Percentiles rank a stretch among this genome's conserved stretches.
phyloP scores from a whole-genome alignment of 1,140 invertebrate species.

The Nephila pilipes region DNA sequence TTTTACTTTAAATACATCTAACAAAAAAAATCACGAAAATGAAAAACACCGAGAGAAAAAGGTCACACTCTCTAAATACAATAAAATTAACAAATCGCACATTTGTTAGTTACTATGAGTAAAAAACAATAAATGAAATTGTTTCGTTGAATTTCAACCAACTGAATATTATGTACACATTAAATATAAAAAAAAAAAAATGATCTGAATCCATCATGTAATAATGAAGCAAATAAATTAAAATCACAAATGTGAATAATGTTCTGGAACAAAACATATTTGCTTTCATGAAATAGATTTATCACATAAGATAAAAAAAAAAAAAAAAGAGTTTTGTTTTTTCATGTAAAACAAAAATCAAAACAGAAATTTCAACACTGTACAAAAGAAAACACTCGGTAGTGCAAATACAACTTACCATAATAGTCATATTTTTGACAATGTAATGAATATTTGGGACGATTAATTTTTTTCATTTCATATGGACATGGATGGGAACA shows the following conservation, averaged over 20 bases:
- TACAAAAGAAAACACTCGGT: not conserved
- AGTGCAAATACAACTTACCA: not conserved
- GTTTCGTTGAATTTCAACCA: not conserved
- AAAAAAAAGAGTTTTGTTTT: not conserved
- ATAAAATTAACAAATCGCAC: too few species aligned
- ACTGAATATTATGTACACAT: not conserved
- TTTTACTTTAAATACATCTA: too few species aligned
- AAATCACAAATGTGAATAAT: not conserved
- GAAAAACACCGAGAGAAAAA: too few species aligned
- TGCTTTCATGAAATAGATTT: not conserved
- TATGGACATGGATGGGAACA: conserved; percentile 17
- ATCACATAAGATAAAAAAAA: not conserved
- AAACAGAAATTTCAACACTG: not conserved
- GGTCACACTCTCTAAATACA: too few species aligned
- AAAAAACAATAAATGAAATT: not conserved
- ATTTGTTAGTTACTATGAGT: not conserved
- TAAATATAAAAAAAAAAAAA: not conserved
- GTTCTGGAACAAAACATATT: not conserved
- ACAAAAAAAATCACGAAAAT: too few species aligned
- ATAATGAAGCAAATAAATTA: not conserved
- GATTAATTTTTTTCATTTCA: not conserved
- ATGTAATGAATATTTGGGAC: not conserved
- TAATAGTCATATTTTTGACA: not conserved
- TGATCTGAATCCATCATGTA: not conserved
- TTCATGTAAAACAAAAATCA: not conserved